Base-by-base conservation (phyloP, 1,140 invertebrate genomes). In the Eueides isabella region DNA sequence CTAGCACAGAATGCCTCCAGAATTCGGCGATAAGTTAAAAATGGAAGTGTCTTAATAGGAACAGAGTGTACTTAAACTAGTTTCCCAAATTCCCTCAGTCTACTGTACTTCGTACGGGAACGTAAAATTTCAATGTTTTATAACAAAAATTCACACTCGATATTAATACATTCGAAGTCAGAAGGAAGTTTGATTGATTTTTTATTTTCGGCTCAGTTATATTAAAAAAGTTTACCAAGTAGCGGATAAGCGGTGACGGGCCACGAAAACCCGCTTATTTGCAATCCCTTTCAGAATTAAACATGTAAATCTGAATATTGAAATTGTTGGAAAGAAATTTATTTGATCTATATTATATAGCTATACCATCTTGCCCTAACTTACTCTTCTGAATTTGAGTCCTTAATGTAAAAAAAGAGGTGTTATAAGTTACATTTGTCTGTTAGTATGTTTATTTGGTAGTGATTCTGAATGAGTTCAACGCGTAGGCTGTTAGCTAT, bases 201-300 rank as follows among this genome's bases (percentile, higher is more conserved):
- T 76, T 78, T 76, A 79, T 79, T 79, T 74, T 72, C 70, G 44
- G 61, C 72, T 67, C 67, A 74, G 77, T 78, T 75, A 79, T 81
- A 81, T 81, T 81, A 81, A 81, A 81, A 81, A 81, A 81, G 79
- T 81, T 81, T 64, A 75, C 73, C 68, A 72, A 66, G 69, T 71
- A 68, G 70, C 62, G 75, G 70, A 73, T 79, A 74, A 74, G 78
- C 74, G 64, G 61, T 75, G 74, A 75, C 68, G 68, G 74, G 68
- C 74, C 67, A 66, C 63, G 29, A 44, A 23, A 38, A 75, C 62
- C 41, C 71, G 66, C 71, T 72, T 70, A 71, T 71, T 75, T 71
- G 71, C 64, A 63, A 61, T 65, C 69, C 74, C 74, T 55, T 71
- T 71, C 38, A 63, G 71, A 75, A 75, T 75, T 75, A 75, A 71